These are phyloP conservation scores for Chironomus striatipennis DNA, from an alignment of 1,140 invertebrate species.

Conservation along the genomic window DNA sequence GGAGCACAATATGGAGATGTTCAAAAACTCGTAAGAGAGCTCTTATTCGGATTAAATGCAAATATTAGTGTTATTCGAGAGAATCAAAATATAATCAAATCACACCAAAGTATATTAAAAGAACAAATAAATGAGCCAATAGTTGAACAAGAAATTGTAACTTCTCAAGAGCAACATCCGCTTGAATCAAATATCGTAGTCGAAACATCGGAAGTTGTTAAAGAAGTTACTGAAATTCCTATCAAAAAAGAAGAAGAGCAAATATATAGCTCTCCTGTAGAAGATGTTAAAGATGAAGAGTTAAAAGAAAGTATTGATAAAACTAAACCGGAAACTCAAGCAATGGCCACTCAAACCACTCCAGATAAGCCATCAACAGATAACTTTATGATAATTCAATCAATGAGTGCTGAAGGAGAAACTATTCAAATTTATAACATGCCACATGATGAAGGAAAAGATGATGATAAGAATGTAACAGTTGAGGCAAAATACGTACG, in stretches of 20 bases:
- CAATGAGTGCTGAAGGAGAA: slow-evolving; percentile 56
- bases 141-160: not conserved
- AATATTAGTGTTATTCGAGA: not conserved
- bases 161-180: slow-evolving; percentile 39
- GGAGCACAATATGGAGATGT: slow-evolving; percentile 28
- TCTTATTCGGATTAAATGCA: slow-evolving; percentile 10
- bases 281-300: not conserved
- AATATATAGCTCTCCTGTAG: no score
- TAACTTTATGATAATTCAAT: slow-evolving; percentile 61
- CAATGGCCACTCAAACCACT: slow-evolving; percentile 34
- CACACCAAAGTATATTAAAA: not conserved
- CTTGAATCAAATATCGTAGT: slow-evolving; percentile 38
- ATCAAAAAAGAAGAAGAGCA: not conserved
- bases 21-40: not conserved
- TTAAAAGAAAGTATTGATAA: not conserved
- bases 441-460: slow-evolving; percentile 43
- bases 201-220: slow-evolving; percentile 23
- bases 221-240: not conserved
- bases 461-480: slow-evolving; percentile 49
- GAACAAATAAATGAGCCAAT: not conserved
- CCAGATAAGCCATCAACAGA: slow-evolving; percentile 45
- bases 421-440: slow-evolving; percentile 68
- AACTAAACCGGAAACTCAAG: slow-evolving; percentile 31
- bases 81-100: not conserved
- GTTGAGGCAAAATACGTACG: slow-evolving; percentile 64